Conservation (phyloP, 2,888 invertebrate genomes). For the Drosophila testacea region DNA sequence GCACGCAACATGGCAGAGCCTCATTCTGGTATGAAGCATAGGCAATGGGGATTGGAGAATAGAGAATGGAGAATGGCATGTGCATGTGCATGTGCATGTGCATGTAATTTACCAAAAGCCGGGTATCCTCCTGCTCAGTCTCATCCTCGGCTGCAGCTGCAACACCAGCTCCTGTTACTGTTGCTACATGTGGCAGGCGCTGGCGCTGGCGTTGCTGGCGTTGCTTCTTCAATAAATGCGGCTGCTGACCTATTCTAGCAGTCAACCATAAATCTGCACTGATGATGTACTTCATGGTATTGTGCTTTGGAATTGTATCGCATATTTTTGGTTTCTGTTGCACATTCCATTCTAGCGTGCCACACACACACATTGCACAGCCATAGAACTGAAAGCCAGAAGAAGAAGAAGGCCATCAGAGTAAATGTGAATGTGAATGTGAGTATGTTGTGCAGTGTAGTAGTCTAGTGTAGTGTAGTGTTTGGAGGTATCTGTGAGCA, state of each 20-base stretch:
- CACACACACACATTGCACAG: slow-evolving; percentile 38
- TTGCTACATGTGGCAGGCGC: slow-evolving; percentile 45
- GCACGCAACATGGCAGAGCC: slow-evolving; percentile 47
- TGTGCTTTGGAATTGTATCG: slow-evolving; percentile 82
- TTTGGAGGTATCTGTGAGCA: slow-evolving; percentile 56
- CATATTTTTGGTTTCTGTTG: slow-evolving; percentile 82
- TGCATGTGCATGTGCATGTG: slow-evolving; percentile 42
- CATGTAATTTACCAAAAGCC: slow-evolving; percentile 76
- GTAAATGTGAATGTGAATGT: slow-evolving; percentile 24
- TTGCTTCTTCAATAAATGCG: slow-evolving; percentile 73
- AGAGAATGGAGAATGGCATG: slow-evolving; percentile 19
- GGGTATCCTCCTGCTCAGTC: slow-evolving; percentile 37
- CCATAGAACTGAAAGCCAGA: slow-evolving; percentile 16
- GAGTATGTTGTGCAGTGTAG: slow-evolving; percentile 6
- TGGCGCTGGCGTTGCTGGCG: slow-evolving; percentile 40
- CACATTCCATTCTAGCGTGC: slow-evolving; percentile 79
- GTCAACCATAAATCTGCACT: slow-evolving; percentile 83
- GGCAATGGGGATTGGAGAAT: slow-evolving; percentile 12
- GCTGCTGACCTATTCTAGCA: slow-evolving; percentile 82
- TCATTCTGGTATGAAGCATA: slow-evolving; percentile 11
- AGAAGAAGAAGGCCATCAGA: slow-evolving; percentile 20
- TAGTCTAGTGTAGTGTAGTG: slow-evolving; percentile 6
- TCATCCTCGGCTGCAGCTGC: slow-evolving; percentile 4
- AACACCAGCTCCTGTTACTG: slow-evolving; percentile 39
- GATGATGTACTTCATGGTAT: slow-evolving; percentile 82